Evolutionary conservation across 2,888 invertebrate genomes (phyloP), one percentile per base, ranked within the genome.

Genomic region (Drosophila tanythrix): DNA sequence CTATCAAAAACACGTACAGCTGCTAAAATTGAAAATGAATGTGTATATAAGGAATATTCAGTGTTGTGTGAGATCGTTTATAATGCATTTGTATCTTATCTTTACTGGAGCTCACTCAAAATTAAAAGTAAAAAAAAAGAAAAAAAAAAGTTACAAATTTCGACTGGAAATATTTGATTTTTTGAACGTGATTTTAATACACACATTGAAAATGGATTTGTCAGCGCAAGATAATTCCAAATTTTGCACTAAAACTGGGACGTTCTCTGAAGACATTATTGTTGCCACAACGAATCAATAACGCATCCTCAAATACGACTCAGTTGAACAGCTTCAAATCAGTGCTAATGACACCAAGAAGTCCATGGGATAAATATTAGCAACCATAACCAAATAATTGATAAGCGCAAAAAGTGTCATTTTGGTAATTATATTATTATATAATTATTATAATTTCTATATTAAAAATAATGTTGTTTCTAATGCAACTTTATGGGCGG

Each of bases 381-480:
- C 0, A 18, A 8, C 0, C 8, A n/a, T n/a, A 33, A 0, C 10
- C 33, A 33, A 33, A 33, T 33, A 11, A 33, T 11, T 11, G 0
- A 33, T 33, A 3, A 33, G 10, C 10, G 3, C 33, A 33, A 33
- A 33, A 33, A 33, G 33, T 33, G 33, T 33, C 0, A 33, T 11
- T 33, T 33, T 33, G 8, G 10, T 11, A 33, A 33, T 11, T 33
- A 33, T 11, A 11, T 33, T 33, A 33, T 11, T 33, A 33, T 3
- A 10, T 33, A 33, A 33, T 33, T 33, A 33, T 10, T 10, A 10
- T 33, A 33, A 3, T 33, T 33, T 33, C 10, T 10, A 11, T 11
- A 33, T 33, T 10, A 0, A 3, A 33, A 33, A 33, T 33, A 10
- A 3, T 46, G 21, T 21, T 13, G 13, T 7, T n/a, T n/a, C 10